phyloP scores from a whole-genome alignment of 2,888 invertebrate genomes.

The Thecocarcelia acutangulata region DNA sequence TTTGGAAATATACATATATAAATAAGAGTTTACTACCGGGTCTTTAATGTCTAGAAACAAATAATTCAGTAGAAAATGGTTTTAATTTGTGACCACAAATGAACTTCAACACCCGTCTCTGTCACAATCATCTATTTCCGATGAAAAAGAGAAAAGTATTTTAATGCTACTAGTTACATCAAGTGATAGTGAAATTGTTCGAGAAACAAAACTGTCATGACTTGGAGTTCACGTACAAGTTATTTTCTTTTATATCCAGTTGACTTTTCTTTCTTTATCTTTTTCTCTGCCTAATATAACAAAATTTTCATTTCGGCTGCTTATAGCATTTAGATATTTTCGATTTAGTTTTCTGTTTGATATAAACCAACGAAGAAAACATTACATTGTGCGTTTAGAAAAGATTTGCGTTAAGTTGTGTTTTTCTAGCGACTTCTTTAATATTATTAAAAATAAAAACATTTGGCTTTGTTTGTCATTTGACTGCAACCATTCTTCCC shows the following conservation, averaged over 20 bases:
- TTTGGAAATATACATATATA: no score
- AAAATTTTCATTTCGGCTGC: conserved; percentile 32
- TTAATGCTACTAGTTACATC: conserved; percentile 57
- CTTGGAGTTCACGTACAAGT: conserved; percentile 1
- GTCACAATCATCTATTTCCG: not conserved
- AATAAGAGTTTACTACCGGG: no score
- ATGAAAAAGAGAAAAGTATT: conserved; percentile 12
- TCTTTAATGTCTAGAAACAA: not conserved
- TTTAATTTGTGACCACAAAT: no score
- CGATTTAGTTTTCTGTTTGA: conserved; percentile 39
- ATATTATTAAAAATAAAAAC: conserved; percentile 61
- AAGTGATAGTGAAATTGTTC: conserved; percentile 55
- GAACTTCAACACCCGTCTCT: no score
- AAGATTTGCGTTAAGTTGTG: conserved; percentile 59
- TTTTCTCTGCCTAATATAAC: conserved; percentile 29
- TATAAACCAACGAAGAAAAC: conserved; percentile 40
- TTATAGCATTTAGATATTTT: conserved; percentile 23
- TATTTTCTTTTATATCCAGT: not conserved
- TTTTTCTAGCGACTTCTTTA: conserved; percentile 50
- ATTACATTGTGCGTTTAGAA: conserved; percentile 27
- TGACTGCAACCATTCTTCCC: conserved; percentile 59
- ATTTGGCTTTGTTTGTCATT: conserved; percentile 69
- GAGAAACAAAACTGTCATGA: conserved; percentile 31
- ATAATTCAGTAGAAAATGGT: not conserved
- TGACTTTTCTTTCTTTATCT: conserved; percentile 6